Percentiles rank a stretch among this genome's conserved stretches.
phyloP scores from a whole-genome alignment of 2,797 vertebrate genomes.

The Xerus rutilus region DNA sequence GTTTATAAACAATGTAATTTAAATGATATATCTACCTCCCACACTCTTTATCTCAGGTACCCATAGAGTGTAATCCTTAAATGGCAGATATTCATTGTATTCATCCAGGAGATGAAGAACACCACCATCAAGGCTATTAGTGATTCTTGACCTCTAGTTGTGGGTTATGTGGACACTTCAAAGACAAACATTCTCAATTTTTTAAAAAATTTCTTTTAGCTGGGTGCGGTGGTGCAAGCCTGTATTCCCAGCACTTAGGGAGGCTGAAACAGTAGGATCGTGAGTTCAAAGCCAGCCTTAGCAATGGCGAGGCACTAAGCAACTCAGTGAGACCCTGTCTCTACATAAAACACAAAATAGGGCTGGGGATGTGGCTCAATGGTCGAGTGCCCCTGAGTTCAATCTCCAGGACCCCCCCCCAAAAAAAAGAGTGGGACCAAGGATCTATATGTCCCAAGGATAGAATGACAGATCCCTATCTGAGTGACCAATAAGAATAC shows the following conservation, averaged over 20 bases:
- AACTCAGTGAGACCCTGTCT: no score
- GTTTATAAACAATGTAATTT: not conserved
- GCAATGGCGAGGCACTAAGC: no score
- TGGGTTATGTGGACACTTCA: not conserved
- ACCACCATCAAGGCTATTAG: not conserved
- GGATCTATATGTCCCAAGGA: not conserved
- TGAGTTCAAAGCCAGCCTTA: no score
- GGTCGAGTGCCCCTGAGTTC: no score
- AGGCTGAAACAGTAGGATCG: no score
- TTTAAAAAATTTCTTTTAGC: no score
- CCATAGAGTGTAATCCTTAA: not conserved
- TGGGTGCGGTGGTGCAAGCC: no score
- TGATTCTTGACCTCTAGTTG: not conserved
- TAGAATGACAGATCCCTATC: not conserved
- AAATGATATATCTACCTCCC: not conserved
- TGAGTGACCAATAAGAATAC: not conserved
- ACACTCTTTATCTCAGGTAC: not conserved
- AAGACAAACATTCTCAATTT: constrained; percentile 57
- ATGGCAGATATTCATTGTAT: not conserved
- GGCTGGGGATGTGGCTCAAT: no score
- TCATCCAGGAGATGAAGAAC: not conserved
- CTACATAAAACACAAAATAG: no score
- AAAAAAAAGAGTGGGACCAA: not conserved
- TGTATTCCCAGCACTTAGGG: no score
- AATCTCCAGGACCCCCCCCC: no score